These are phyloP conservation scores for Psix sp. DNA, from an alignment of 1,140 invertebrate species.

Conservation along the genomic window DNA sequence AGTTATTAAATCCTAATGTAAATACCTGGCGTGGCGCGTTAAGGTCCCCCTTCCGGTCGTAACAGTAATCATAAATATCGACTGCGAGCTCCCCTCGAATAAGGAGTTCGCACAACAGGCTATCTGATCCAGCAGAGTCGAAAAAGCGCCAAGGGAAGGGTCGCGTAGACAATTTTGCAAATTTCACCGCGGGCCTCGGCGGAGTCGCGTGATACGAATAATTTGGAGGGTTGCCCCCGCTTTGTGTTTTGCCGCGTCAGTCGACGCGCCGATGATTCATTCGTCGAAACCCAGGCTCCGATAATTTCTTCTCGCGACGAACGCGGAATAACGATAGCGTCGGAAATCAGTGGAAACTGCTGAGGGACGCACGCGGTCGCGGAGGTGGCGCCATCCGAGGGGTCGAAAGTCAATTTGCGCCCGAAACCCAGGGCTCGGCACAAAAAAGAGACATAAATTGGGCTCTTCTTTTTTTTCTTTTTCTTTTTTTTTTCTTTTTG, in stretches of 20 bases:
- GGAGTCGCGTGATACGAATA: constrained; percentile 48
- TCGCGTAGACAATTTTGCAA: constrained; percentile 39
- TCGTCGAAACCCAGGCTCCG: constrained; percentile 32
- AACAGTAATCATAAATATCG: constrained; percentile 55
- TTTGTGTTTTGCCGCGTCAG: constrained; percentile 49
- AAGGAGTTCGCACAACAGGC: constrained; percentile 6
- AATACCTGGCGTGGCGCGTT: constrained; percentile 30
- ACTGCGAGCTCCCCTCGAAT: neutral
- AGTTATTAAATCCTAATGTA: constrained; percentile 54
- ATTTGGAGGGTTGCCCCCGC: constrained; percentile 28
- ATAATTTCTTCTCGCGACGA: constrained; percentile 51
- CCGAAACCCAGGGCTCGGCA: constrained; percentile 29
- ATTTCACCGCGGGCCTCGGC: constrained; percentile 40
- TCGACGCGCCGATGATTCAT: constrained; percentile 50
- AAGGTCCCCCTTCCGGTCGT: constrained; percentile 21
- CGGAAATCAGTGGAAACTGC: constrained; percentile 54
- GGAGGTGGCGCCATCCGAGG: constrained; percentile 50
- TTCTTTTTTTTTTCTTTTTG: neutral
- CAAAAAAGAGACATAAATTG: constrained; percentile 54
- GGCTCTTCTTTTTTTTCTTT: constrained; percentile 15
- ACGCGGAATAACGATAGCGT: constrained; percentile 54
- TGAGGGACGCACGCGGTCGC: constrained; percentile 43
- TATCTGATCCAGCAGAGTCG: too few relatives aligned
- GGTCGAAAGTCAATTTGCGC: constrained; percentile 61
- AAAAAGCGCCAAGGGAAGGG: constrained; percentile 17